A percentile compares a stretch with the other conserved stretches of the same genome.
These are phyloP conservation scores for Calameuta idolon DNA, from an alignment of 2,888 invertebrate species.

Conservation along the genomic window DNA sequence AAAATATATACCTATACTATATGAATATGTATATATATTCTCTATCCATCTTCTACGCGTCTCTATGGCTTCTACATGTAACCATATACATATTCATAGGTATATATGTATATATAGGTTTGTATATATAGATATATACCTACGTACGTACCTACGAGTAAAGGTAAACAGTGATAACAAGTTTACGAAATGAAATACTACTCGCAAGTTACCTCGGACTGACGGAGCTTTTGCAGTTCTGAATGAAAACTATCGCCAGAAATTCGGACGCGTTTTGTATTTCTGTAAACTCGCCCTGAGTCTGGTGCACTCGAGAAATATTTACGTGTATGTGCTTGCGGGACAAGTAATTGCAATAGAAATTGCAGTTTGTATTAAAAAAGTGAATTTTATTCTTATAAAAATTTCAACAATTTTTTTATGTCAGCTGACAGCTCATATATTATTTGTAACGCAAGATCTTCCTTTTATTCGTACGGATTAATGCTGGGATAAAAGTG, in stretches of 20 bases:
- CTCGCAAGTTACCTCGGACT: neutral
- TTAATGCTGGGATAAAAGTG: no score
- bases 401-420: neutral
- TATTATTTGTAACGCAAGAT: neutral
- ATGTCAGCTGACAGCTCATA: neutral
- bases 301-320: neutral
- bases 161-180: constrained; percentile 8
- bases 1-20: neutral
- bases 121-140: neutral
- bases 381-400: neutral
- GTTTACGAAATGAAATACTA: constrained; percentile 8
- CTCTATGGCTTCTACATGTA: neutral
- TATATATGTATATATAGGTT: neutral
- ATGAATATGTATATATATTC: neutral
- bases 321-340: neutral
- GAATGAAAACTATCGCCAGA: neutral
- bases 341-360: no score
- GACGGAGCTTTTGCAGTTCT: neutral
- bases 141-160: neutral
- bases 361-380: neutral
- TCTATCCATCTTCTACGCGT: neutral
- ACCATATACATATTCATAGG: neutral
- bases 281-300: neutral
- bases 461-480: neutral
- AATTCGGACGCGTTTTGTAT: neutral